A percentile compares a stretch with the other conserved stretches of the same genome.
Conservation (phyloP, 2,888 invertebrate genomes). For the Lagria hirta region DNA sequence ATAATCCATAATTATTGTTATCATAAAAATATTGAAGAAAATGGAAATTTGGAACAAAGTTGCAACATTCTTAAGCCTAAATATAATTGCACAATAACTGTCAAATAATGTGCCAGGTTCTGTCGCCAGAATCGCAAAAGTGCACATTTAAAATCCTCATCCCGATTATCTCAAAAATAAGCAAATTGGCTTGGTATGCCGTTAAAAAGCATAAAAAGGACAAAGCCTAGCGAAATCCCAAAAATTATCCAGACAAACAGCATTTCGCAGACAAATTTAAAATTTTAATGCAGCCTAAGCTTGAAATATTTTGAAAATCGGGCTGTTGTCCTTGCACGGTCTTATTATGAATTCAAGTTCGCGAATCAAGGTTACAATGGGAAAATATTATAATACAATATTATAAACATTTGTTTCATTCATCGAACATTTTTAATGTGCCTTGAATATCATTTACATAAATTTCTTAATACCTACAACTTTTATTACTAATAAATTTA, state of each 20-base stretch:
- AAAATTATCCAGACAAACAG: slow-evolving; percentile 47
- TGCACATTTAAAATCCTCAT: slow-evolving; percentile 19
- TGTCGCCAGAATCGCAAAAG: too few relatives aligned
- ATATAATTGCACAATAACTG: too few relatives aligned
- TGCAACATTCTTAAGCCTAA: too few relatives aligned
- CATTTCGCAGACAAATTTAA: slow-evolving; percentile 44
- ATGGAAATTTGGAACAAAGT: too few relatives aligned
- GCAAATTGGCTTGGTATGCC: slow-evolving; percentile 18
- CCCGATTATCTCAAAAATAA: slow-evolving; percentile 15
- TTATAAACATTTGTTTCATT: slow-evolving; percentile 26
- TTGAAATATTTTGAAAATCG: slow-evolving; percentile 46
- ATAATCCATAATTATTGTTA: too few relatives aligned
- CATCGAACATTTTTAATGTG: slow-evolving; percentile 18
- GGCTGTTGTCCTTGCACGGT: slow-evolving; percentile 40
- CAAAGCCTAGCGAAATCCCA: slow-evolving; percentile 32
- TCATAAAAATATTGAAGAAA: too few relatives aligned
- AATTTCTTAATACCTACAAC: slow-evolving; percentile 28
- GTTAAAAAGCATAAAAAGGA: slow-evolving; percentile 25
- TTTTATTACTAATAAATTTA: slow-evolving; percentile 24
- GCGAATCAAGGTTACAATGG: slow-evolving; percentile 26
- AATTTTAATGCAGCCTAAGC: slow-evolving; percentile 46
- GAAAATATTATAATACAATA: slow-evolving; percentile 22
- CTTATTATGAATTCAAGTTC: slow-evolving; percentile 20
- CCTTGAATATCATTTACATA: slow-evolving; percentile 25
- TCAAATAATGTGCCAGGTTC: too few relatives aligned